A percentile compares a stretch with the other conserved stretches of the same genome.
Conservation (phyloP, 30 jellyfish, hydroid and myxozoan species). For the Turritopsis dohrnii region DNA sequence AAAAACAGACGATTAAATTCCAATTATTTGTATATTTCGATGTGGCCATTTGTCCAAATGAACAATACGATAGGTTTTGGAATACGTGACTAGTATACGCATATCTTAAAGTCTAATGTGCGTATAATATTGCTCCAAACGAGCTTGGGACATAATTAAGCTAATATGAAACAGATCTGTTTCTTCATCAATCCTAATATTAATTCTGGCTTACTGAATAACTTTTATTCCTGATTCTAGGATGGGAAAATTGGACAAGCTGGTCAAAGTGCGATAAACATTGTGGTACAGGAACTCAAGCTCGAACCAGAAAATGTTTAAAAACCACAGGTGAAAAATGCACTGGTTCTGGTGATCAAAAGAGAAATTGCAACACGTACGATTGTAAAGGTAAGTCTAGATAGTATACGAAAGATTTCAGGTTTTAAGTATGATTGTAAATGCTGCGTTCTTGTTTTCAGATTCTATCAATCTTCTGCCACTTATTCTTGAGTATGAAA, state of each 20-base stretch:
- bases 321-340: conserved; percentile 34
- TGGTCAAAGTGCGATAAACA: conserved; percentile 60
- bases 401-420: no score
- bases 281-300: conserved; percentile 74
- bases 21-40: background rate
- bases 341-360: conserved; percentile 47
- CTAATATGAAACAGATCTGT: background rate
- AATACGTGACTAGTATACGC: background rate
- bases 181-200: background rate
- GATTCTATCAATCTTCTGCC: conserved; percentile 9
- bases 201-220: background rate
- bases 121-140: background rate
- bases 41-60: background rate
- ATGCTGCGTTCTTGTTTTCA: no score
- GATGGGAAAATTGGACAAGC: conserved; percentile 72
- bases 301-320: conserved; percentile 43
- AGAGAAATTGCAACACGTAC: conserved; percentile 59
- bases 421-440: no score
- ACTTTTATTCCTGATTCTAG: conserved; percentile 13
- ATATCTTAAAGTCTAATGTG: background rate
- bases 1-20: background rate
- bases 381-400: conserved; percentile 29
- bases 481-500: background rate
- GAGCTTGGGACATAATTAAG: background rate
- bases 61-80: background rate